Percentiles rank a stretch among this genome's conserved stretches.
Conservation (phyloP, 2,888 invertebrate genomes). For the Apamea crenata region DNA sequence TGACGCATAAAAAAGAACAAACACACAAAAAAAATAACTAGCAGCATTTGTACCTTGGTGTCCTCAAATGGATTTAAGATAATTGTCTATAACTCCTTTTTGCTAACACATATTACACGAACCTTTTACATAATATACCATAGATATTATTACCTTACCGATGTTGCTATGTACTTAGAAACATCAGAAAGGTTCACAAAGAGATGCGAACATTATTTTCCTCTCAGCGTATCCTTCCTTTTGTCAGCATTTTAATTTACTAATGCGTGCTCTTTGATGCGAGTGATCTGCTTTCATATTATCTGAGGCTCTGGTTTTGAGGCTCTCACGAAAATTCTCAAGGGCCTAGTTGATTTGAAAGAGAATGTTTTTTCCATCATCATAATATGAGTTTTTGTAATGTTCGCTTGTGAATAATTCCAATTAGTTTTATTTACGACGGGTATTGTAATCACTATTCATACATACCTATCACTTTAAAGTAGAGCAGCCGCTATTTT, state of each 20-base stretch:
- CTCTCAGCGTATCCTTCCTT: conserved; percentile 40
- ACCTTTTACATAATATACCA: neutral
- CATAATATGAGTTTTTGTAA: too few relatives aligned
- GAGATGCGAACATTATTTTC: conserved; percentile 30
- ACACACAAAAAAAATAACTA: too few relatives aligned
- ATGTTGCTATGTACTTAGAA: conserved; percentile 8
- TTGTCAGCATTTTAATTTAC: conserved; percentile 59
- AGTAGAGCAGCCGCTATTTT: too few relatives aligned
- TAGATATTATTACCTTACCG: neutral
- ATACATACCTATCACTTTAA: neutral
- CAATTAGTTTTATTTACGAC: neutral
- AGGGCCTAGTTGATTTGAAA: conserved; percentile 11
- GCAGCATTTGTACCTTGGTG: neutral
- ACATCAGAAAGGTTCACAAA: conserved; percentile 40
- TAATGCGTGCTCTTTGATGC: conserved; percentile 56
- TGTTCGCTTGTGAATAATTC: neutral
- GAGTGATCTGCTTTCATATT: conserved; percentile 40
- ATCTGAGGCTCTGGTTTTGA: conserved; percentile 23
- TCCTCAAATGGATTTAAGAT: neutral
- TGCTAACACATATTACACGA: neutral
- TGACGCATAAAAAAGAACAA: too few relatives aligned
- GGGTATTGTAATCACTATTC: neutral
- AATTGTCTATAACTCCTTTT: neutral
- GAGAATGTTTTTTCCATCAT: neutral
- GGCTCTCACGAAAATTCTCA: conserved; percentile 9